These are phyloP conservation scores for Amphibalanus amphitrite DNA, from an alignment of 1,140 invertebrate species.

Conservation along the genomic window DNA sequence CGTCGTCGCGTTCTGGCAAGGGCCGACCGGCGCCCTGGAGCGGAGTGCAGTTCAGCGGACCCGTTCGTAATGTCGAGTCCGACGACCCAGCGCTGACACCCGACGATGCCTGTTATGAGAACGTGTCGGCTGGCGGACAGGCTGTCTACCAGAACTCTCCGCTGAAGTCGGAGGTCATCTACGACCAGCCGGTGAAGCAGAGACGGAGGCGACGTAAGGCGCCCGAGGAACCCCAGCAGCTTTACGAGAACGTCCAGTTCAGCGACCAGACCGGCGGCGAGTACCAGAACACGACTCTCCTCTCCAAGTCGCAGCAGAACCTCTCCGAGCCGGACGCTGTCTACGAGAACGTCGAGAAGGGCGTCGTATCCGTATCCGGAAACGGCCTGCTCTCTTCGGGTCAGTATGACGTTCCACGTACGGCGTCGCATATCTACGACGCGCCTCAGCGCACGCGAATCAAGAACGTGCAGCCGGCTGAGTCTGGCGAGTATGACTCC, in stretches of 20 bases:
- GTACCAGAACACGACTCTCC: too few relatives aligned
- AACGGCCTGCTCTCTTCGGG: neutral
- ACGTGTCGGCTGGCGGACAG: constrained; percentile 13
- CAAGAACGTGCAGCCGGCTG: neutral
- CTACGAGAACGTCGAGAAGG: constrained; percentile 18
- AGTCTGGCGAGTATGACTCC: constrained; percentile 16
- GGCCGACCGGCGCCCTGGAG: constrained; percentile 3
- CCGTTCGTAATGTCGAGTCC: constrained; percentile 3
- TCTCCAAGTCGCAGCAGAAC: too few relatives aligned
- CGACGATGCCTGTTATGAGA: constrained; percentile 17
- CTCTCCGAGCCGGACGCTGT: neutral
- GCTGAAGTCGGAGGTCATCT: constrained; percentile 16
- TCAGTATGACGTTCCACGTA: constrained; percentile 17
- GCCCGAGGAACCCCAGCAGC: too few relatives aligned
- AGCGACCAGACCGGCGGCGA: too few relatives aligned
- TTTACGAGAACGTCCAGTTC: too few relatives aligned
- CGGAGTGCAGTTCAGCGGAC: constrained; percentile 14
- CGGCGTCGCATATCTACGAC: constrained; percentile 19
- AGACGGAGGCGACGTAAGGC: too few relatives aligned
- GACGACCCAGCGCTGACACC: constrained; percentile 16
- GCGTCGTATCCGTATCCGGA: neutral
- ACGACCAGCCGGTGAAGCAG: constrained; percentile 12
- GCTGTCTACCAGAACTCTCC: constrained; percentile 17
- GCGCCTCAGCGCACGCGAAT: constrained; percentile 15
- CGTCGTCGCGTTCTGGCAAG: constrained; percentile 8